phyloP scores from a whole-genome alignment of 2,888 invertebrate species.

The Neocrepidodera transversa region DNA sequence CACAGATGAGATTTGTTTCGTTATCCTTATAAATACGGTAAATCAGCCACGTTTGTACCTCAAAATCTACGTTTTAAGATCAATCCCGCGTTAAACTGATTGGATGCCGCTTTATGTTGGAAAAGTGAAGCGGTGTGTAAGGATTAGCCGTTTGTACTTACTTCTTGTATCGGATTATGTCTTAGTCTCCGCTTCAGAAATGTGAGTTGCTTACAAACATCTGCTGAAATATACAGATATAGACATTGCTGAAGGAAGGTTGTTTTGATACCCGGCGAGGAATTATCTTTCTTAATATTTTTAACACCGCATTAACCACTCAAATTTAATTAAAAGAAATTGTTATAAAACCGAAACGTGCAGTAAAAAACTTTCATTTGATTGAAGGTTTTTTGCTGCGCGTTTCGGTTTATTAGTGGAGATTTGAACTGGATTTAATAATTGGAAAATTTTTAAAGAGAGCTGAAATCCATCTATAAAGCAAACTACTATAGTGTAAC shows the following conservation, averaged over 20 bases:
- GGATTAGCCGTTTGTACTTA: constrained; percentile 20
- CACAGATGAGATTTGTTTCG: background rate
- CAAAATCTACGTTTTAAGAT: constrained; percentile 4
- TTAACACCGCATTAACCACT: no score
- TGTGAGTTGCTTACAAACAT: background rate
- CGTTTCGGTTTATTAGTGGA: no score
- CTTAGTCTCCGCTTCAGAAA: background rate
- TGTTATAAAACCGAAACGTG: no score
- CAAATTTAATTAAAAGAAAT: no score
- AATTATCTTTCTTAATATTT: no score
- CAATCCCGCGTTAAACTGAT: constrained; percentile 24
- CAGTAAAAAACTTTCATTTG: no score
- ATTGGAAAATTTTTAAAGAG: no score
- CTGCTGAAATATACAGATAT: background rate
- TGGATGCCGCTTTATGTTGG: constrained; percentile 14
- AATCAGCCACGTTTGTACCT: background rate
- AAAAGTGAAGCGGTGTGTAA: constrained; percentile 8
- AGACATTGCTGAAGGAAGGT: background rate
- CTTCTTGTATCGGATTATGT: constrained; percentile 8
- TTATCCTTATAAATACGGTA: background rate
- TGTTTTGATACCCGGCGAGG: no score
- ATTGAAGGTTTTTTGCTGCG: no score
- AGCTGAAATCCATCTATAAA: no score
- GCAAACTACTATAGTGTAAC: no score
- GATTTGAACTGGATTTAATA: no score